A percentile compares a stretch with the other conserved stretches of the same genome.
Conservation (phyloP, 2,113 vertebrate genomes). For the Tapirus terrestris region DNA sequence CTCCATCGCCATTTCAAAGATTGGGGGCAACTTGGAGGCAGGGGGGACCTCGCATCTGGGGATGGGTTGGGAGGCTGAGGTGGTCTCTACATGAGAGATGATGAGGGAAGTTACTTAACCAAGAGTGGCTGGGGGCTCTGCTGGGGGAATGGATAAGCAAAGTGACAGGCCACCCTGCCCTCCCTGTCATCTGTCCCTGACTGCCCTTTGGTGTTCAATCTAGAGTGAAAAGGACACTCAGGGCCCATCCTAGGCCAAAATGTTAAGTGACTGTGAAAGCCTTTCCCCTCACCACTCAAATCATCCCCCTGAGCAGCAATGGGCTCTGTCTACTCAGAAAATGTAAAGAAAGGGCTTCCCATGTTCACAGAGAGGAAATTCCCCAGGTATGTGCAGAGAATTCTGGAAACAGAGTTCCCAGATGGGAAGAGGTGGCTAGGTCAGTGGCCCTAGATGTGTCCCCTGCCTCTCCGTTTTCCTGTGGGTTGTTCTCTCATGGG, state of each 20-base stretch:
- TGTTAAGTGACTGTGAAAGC: neutral
- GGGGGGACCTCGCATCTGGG: rapidly evolving
- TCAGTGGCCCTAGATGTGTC: no score
- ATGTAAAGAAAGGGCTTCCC: neutral
- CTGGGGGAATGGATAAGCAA: rapidly evolving
- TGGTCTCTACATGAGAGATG: neutral
- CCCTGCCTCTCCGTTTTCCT: neutral
- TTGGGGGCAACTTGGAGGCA: rapidly evolving
- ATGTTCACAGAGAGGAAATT: neutral
- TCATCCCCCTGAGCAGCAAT: no score
- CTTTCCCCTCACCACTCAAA: neutral
- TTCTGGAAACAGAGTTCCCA: neutral
- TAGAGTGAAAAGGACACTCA: neutral
- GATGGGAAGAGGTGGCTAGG: neutral
- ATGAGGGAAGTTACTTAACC: neutral
- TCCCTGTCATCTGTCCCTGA: neutral
- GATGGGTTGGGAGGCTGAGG: neutral
- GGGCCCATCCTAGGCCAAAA: neutral
- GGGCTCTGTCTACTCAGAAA: neutral
- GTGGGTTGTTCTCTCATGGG: neutral
- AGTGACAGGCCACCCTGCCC: neutral
- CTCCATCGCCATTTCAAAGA: neutral
- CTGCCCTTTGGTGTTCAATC: neutral
- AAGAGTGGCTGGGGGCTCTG: neutral
- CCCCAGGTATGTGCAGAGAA: neutral